Evolutionary conservation across 1,140 invertebrate species (phyloP).

Genomic region (Phymorhynchus buccinoides): DNA sequence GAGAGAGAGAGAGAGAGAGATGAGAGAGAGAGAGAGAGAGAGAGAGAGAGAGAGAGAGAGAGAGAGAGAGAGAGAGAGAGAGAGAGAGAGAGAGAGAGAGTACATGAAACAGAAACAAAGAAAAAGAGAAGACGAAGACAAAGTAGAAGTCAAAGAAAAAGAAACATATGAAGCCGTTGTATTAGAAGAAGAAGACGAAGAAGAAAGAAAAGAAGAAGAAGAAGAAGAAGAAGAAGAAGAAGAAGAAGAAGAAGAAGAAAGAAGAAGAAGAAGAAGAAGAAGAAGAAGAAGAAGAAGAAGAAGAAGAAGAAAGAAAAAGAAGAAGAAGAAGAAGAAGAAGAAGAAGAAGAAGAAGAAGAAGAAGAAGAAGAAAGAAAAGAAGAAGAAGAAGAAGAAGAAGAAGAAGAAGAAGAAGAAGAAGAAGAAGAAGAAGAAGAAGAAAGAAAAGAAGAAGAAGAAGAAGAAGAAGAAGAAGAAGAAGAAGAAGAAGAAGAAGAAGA

Average conservation of each 20-base stretch:
- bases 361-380: not conserved
- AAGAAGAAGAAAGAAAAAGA: not conserved
- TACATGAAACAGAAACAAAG: not conserved
- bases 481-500: no score
- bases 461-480: no score
- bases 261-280: not conserved
- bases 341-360: not conserved
- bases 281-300: not conserved
- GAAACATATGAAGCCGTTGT: not conserved
- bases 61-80: not conserved
- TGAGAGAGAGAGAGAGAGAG: not conserved
- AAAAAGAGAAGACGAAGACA: not conserved
- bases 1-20: not conserved
- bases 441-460: no score
- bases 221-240: not conserved
- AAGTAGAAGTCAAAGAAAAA: not conserved
- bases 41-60: not conserved
- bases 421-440: not conserved
- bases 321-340: not conserved
- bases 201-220: not conserved
- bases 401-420: not conserved
- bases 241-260: not conserved
- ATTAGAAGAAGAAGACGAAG: not conserved
- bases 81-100: not conserved
- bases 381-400: not conserved